A percentile compares a stretch with the other conserved stretches of the same genome.
Evolutionary conservation across 2,113 vertebrate genomes (phyloP).

Genomic region (Antechinus stuartii): DNA sequence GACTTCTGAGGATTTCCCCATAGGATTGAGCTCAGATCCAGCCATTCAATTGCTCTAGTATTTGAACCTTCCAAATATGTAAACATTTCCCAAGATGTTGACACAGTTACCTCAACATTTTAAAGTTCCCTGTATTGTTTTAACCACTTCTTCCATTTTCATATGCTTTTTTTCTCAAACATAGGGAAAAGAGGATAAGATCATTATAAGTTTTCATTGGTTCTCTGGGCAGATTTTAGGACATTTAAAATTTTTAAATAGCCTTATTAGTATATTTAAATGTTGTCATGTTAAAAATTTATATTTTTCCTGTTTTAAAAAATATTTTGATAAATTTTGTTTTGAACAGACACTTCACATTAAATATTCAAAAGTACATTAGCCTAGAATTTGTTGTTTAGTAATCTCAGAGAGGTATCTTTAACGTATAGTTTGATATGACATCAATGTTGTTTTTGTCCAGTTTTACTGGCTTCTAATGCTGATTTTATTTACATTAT

Average conservation of each 20-base stretch:
- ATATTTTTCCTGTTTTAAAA: not conserved
- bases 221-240: conserved; percentile 29
- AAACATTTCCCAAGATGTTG: conserved; percentile 41
- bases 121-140: not conserved
- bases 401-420: not conserved
- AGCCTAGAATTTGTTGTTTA: not conserved
- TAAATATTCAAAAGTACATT: not conserved
- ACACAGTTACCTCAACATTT: conserved; percentile 56
- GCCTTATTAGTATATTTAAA: not conserved
- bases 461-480: not conserved
- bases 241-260: not conserved
- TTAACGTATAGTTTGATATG: not conserved
- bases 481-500: not conserved
- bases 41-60: conserved; percentile 28
- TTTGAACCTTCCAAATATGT: conserved; percentile 50
- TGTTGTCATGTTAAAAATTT: not conserved
- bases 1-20: conserved; percentile 56
- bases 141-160: conserved; percentile 38
- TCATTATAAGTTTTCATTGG: conserved; percentile 47
- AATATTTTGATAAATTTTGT: not conserved
- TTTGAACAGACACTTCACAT: not conserved
- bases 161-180: conserved; percentile 5
- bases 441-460: not conserved
- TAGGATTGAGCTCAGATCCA: conserved; percentile 33
- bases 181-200: conserved; percentile 30